A percentile compares a stretch with the other conserved stretches of the same genome.
Evolutionary conservation across 2,888 invertebrate genomes (phyloP).

Genomic region (Heliconius aoede): DNA sequence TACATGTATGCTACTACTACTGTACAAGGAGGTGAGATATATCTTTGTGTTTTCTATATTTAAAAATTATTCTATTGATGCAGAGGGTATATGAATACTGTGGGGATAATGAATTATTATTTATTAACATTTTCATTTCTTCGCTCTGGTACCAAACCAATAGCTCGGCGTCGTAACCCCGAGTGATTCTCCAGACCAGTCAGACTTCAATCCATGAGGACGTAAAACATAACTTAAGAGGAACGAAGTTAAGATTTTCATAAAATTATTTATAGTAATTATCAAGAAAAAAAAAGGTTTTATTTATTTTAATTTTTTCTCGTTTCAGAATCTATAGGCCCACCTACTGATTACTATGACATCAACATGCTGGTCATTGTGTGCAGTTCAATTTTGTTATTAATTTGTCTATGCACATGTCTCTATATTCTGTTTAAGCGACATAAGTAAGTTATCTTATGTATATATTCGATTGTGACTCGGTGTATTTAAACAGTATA

Average conservation of each 20-base stretch:
- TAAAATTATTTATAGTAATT: background rate
- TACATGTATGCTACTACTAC: conserved; percentile 85
- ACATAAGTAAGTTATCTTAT: conserved; percentile 67
- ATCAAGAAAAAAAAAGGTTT: background rate
- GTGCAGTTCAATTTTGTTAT: conserved; percentile 75
- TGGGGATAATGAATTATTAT: no score
- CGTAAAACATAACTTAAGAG: no score
- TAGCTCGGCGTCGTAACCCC: no score
- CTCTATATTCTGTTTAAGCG: conserved; percentile 75
- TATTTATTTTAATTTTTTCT: conserved; percentile 19
- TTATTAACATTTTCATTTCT: no score
- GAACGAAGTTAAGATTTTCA: no score
- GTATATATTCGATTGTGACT: background rate
- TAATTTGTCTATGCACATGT: conserved; percentile 75
- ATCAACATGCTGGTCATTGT: conserved; percentile 78
- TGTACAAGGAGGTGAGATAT: conserved; percentile 78
- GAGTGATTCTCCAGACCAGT: no score
- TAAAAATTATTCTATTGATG: no score
- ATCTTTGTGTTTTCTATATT: background rate
- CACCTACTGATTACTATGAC: conserved; percentile 74
- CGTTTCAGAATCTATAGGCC: conserved; percentile 76
- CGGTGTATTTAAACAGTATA: background rate
- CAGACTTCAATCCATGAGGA: no score
- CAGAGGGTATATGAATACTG: no score
- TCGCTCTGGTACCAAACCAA: no score